A percentile compares a stretch with the other conserved stretches of the same genome.
Evolutionary conservation across 92 coral and sea anemone species (phyloP).

Genomic region (Siderastrea radians): DNA sequence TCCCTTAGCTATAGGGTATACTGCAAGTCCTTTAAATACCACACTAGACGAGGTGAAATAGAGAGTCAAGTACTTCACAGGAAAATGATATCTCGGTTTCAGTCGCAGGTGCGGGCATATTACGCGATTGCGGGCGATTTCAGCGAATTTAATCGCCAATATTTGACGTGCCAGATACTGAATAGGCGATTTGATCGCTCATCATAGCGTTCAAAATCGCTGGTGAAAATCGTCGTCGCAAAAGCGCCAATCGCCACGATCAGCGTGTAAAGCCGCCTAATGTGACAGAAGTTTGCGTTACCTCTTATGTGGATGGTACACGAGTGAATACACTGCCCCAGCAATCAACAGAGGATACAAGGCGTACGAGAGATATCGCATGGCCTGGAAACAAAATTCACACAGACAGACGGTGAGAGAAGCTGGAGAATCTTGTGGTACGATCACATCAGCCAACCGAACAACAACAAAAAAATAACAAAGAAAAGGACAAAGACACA

Average conservation of each 20-base stretch:
- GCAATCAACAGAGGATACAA: conserved; percentile 84
- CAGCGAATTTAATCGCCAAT: no score
- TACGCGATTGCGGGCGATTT: no score
- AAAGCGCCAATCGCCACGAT: neutral
- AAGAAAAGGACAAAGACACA: neutral
- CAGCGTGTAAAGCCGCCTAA: neutral
- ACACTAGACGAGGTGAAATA: no score
- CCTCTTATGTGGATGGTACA: conserved; percentile 97
- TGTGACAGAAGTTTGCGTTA: neutral
- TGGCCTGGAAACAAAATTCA: conserved; percentile 69
- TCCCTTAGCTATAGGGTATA: no score
- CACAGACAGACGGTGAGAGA: neutral
- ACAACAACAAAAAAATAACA: neutral
- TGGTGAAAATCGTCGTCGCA: no score
- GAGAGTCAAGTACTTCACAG: no score
- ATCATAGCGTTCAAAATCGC: no score
- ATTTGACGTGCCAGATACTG: no score
- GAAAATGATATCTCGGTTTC: no score
- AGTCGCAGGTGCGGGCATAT: no score
- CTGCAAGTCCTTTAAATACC: no score
- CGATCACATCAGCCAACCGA: neutral
- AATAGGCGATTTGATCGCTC: no score
- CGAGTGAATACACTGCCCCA: conserved; percentile 90
- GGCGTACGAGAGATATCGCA: conserved; percentile 85
- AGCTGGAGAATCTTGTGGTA: neutral